Conservation (phyloP, 2,113 vertebrate species). For the Microcebus tavaratra region DNA sequence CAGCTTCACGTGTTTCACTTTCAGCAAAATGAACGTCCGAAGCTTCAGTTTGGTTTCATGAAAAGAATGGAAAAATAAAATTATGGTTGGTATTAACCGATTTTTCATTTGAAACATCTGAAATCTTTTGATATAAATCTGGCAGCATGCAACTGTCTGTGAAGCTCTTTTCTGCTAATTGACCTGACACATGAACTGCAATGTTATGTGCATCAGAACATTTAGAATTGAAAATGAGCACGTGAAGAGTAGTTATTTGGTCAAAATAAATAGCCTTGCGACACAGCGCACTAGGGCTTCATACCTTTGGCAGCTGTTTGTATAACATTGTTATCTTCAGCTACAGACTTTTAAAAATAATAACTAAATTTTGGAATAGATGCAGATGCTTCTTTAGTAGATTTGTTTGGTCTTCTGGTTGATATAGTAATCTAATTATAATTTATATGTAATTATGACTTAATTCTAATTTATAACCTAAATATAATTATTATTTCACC, state of each 20-base stretch:
- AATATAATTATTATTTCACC: background rate
- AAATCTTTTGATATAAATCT: background rate
- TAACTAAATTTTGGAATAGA: background rate
- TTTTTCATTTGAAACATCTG: constrained; percentile 3
- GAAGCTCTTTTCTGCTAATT: background rate
- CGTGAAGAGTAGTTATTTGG: background rate
- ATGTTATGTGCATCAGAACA: background rate
- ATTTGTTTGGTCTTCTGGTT: background rate
- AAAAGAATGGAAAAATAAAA: constrained; percentile 11
- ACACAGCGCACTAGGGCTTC: background rate
- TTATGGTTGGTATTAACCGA: background rate
- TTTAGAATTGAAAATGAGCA: constrained; percentile 17
- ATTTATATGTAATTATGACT: background rate
- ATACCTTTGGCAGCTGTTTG: background rate
- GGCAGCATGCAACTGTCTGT: background rate
- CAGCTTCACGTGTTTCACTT: background rate
- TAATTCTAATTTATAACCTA: background rate
- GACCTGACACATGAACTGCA: background rate
- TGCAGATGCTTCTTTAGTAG: background rate
- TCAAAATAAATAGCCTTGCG: background rate
- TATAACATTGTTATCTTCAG: background rate
- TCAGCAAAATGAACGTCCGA: background rate
- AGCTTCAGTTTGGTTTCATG: constrained; percentile 22
- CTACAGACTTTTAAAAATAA: background rate
- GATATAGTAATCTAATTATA: background rate